Evolutionary conservation across 2,797 vertebrate genomes (phyloP).

Genomic region (Dendrocincla tyrannina): DNA sequence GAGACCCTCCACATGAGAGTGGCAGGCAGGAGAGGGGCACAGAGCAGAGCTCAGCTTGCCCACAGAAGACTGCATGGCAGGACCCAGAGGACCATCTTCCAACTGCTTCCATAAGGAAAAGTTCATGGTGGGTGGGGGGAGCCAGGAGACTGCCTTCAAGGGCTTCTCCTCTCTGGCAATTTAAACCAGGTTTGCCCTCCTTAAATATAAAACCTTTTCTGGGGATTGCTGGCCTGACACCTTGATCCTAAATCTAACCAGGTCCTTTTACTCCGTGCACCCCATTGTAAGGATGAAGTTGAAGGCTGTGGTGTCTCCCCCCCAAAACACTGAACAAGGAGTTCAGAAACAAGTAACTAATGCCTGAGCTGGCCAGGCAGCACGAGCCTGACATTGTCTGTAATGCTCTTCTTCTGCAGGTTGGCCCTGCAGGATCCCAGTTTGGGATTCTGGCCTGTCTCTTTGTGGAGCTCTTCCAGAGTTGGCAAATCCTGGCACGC

Average conservation of each 20-base stretch:
- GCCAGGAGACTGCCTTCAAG: neutral
- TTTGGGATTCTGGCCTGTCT: constrained; percentile 97
- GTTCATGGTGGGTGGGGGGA: neutral
- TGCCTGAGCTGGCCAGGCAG: neutral
- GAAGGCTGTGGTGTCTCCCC: neutral
- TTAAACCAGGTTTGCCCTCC: neutral
- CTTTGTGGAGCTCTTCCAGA: constrained; percentile 98
- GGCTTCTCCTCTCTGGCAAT: neutral
- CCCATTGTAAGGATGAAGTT: neutral
- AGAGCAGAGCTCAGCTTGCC: neutral
- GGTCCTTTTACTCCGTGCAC: neutral
- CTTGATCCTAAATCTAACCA: neutral
- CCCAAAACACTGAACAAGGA: neutral
- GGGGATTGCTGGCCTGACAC: neutral
- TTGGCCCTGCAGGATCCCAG: constrained; percentile 96
- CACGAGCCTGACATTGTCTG: neutral
- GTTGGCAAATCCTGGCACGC: constrained; percentile 97
- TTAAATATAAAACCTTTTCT: neutral
- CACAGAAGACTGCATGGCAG: neutral
- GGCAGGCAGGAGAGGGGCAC: neutral
- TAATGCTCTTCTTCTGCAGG: constrained; percentile 73
- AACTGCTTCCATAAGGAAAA: neutral
- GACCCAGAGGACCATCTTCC: neutral
- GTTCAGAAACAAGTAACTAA: neutral
- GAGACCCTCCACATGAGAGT: accelerated